Evolutionary conservation across 2,888 invertebrate species (phyloP).

Genomic region (Carcina quercana): DNA sequence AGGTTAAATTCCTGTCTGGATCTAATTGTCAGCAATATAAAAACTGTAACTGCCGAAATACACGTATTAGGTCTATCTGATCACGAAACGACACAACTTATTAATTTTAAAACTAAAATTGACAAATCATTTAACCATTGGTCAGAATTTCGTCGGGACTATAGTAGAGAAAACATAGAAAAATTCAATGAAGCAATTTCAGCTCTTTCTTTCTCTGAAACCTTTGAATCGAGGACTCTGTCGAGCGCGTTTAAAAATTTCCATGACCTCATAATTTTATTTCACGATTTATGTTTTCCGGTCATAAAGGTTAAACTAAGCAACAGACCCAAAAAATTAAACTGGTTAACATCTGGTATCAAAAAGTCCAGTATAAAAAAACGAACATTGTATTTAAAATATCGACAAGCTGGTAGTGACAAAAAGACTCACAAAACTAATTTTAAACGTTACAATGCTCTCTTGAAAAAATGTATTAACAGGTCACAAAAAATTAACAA

Average conservation of each 20-base stretch:
- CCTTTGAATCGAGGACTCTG: not conserved
- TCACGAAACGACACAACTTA: constrained; percentile 4
- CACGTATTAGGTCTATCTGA: constrained; percentile 4
- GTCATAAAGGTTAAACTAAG: not conserved
- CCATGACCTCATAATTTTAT: not conserved
- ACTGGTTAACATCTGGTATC: no score
- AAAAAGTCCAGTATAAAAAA: no score
- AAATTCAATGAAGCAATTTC: not conserved
- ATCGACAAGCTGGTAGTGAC: no score
- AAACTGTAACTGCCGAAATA: not conserved
- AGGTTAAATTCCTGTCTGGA: constrained; percentile 11
- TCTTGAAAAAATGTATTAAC: no score
- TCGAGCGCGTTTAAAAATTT: not conserved
- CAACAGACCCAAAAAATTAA: not conserved
- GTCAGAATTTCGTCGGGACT: constrained; percentile 4
- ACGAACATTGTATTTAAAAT: no score
- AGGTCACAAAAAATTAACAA: no score
- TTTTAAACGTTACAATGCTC: no score
- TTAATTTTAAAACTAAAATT: constrained; percentile 1
- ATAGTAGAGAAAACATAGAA: constrained; percentile 1
- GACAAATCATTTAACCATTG: not conserved
- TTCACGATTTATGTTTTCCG: constrained; percentile 1
- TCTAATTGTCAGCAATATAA: constrained; percentile 9
- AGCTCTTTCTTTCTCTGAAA: not conserved
- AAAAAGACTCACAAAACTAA: no score